phyloP scores from a whole-genome alignment of 2,888 invertebrate species.

The Syritta pipiens region DNA sequence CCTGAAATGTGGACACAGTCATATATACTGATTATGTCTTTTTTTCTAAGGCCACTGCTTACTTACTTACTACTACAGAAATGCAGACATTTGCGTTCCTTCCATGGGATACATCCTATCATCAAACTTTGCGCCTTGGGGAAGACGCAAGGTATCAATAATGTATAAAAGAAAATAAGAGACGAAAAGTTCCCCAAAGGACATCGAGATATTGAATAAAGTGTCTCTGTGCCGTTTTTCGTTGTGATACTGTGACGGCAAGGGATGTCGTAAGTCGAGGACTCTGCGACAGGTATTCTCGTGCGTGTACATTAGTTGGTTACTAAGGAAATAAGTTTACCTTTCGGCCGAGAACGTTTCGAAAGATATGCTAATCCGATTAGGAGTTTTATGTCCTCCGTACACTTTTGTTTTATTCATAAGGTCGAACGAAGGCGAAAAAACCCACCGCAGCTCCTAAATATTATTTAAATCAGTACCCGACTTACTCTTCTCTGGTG shows the following conservation, averaged over 20 bases:
- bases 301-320: constrained; percentile 26
- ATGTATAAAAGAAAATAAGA: constrained; percentile 37
- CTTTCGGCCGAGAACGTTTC: constrained; percentile 7
- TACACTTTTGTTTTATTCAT: constrained; percentile 51
- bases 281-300: constrained; percentile 25
- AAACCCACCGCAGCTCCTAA: neutral
- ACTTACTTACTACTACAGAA: constrained; percentile 15
- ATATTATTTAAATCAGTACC: constrained; percentile 34
- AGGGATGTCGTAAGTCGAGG: constrained; percentile 18
- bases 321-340: constrained; percentile 16
- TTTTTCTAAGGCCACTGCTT: neutral
- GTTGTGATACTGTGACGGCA: constrained; percentile 4
- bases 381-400: constrained; percentile 32
- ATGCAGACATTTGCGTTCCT: constrained; percentile 44
- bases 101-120: constrained; percentile 28
- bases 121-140: constrained; percentile 22
- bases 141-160: constrained; percentile 47
- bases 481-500: neutral
- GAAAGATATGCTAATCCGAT: constrained; percentile 51
- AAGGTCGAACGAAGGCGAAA: neutral
- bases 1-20: neutral
- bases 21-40: constrained; percentile 32
- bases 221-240: constrained; percentile 21
- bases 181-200: constrained; percentile 46
- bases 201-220: constrained; percentile 54